Evolutionary conservation across 1,140 invertebrate species (phyloP).

Genomic region (Chlorops oryzae): DNA sequence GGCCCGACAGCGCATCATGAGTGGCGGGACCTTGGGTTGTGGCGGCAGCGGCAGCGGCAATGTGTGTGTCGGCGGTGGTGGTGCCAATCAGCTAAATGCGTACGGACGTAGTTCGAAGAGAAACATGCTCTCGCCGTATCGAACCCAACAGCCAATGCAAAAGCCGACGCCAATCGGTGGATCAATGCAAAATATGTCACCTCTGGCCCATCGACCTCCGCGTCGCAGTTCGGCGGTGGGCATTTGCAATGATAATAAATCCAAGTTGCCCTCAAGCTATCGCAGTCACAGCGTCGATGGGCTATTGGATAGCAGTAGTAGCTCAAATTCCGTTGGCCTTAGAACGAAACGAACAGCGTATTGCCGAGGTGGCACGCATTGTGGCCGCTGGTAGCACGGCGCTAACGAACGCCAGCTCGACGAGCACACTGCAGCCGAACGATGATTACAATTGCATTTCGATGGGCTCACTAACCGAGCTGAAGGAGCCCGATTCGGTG

Average conservation of each 20-base stretch:
- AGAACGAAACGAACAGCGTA: slow-evolving; percentile 32
- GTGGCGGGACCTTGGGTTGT: slow-evolving; percentile 40
- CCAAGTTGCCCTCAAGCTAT: slow-evolving; percentile 25
- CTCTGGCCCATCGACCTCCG: slow-evolving; percentile 25
- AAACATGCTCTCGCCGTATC: slow-evolving; percentile 35
- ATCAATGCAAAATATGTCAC: slow-evolving; percentile 41
- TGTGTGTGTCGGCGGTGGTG: slow-evolving; percentile 23
- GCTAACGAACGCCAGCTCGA: slow-evolving; percentile 40
- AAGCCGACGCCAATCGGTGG: slow-evolving; percentile 11
- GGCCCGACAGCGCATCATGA: slow-evolving; percentile 53
- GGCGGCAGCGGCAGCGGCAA: slow-evolving; percentile 23
- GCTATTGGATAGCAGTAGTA: slow-evolving; percentile 29
- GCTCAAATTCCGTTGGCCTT: slow-evolving; percentile 15
- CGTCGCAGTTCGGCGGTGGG: slow-evolving; percentile 36
- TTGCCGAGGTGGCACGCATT: slow-evolving; percentile 36
- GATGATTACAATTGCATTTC: slow-evolving; percentile 15
- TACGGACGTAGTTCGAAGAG: slow-evolving; percentile 22
- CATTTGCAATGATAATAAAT: slow-evolving; percentile 20
- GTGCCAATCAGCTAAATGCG: slow-evolving; percentile 13
- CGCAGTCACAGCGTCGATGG: slow-evolving; percentile 46
- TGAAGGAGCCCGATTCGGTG: neutral
- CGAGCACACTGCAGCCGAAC: slow-evolving; percentile 35
- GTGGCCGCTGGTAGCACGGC: slow-evolving; percentile 38
- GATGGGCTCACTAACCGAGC: slow-evolving; percentile 5
- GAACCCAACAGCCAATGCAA: slow-evolving; percentile 30